Conservation (phyloP, 2,888 invertebrate species). For the Azorinus chamasolen region DNA sequence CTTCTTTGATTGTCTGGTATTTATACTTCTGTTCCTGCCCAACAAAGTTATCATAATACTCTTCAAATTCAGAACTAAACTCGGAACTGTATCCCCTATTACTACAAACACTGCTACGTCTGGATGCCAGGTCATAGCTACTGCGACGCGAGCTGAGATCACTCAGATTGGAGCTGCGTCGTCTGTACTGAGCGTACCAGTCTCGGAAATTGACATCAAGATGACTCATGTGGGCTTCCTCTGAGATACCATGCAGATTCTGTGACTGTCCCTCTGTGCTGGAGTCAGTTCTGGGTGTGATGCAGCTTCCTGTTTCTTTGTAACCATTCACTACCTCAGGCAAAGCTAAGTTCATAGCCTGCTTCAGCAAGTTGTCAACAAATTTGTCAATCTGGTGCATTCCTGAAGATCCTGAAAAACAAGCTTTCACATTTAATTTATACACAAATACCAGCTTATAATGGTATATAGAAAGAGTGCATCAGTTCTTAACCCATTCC, state of each 20-base stretch:
- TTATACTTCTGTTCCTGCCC: constrained; percentile 71
- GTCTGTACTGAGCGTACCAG: constrained; percentile 77
- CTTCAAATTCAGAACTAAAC: constrained; percentile 84
- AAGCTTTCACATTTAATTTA: no score
- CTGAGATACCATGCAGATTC: not conserved
- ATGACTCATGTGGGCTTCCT: constrained; percentile 62
- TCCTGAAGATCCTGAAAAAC: no score
- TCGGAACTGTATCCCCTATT: constrained; percentile 82
- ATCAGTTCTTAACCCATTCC: no score
- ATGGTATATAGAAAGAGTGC: no score
- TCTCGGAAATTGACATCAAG: constrained; percentile 77
- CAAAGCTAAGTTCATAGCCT: constrained; percentile 59
- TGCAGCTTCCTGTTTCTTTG: not conserved
- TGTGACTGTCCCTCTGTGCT: no score
- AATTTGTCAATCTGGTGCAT: constrained; percentile 22
- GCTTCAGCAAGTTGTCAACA: constrained; percentile 59
- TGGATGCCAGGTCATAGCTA: constrained; percentile 66
- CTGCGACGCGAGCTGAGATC: constrained; percentile 87
- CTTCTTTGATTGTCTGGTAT: constrained; percentile 80
- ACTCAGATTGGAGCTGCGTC: constrained; percentile 83
- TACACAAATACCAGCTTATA: no score
- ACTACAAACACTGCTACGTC: constrained; percentile 67
- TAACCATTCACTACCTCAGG: constrained; percentile 30
- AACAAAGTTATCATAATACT: constrained; percentile 80
- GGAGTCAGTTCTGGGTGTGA: no score